Evolutionary conservation across 2,113 vertebrate genomes (phyloP).

Genomic region (Anser cygnoides): DNA sequence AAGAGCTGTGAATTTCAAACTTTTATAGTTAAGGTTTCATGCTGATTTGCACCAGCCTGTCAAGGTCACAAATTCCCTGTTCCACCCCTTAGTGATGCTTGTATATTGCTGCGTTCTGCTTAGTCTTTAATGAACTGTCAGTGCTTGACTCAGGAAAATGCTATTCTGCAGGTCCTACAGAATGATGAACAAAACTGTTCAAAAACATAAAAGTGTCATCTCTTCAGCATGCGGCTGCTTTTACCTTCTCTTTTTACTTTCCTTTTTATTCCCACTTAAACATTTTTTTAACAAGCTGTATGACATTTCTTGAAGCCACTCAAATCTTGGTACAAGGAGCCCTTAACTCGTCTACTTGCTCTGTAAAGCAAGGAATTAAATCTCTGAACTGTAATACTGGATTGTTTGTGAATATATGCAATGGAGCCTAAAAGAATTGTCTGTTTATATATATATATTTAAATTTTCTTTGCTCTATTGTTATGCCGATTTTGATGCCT

Average conservation of each 20-base stretch:
- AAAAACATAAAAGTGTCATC: background rate
- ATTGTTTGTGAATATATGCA: background rate
- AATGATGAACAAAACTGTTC: background rate
- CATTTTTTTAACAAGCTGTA: background rate
- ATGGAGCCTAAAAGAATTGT: background rate
- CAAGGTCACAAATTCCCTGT: background rate
- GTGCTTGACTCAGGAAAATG: accelerated
- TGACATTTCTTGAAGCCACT: background rate
- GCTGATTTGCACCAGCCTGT: background rate
- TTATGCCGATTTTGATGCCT: background rate
- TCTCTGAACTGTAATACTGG: background rate
- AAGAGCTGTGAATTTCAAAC: background rate
- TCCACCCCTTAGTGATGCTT: background rate
- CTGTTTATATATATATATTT: background rate
- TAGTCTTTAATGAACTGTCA: background rate
- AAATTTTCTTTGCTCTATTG: background rate
- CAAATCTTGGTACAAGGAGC: background rate
- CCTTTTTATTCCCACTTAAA: background rate
- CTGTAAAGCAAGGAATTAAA: background rate
- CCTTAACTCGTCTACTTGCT: background rate
- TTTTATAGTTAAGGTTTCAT: background rate
- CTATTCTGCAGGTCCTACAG: background rate
- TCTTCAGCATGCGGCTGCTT: background rate
- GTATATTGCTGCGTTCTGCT: background rate
- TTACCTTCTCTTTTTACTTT: background rate